These are phyloP conservation scores for Pristionchus fissidentatus DNA, from an alignment of 2,888 invertebrate genomes.

Conservation along the genomic window DNA sequence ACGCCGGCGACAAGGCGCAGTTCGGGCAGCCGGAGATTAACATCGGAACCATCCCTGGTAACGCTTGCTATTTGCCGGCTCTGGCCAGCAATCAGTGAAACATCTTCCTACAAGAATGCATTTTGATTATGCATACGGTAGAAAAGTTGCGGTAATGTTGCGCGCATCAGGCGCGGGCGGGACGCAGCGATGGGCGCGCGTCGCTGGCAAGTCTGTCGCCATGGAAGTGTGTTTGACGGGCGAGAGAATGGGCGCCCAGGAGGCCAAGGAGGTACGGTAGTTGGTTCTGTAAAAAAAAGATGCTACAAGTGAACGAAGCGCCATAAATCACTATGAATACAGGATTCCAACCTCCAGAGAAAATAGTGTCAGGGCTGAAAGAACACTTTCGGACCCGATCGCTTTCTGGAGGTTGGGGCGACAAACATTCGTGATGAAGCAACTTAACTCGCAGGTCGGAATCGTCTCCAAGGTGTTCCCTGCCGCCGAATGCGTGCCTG, in stretches of 20 bases:
- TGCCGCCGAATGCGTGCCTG: slow-evolving; percentile 81
- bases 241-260: slow-evolving; percentile 88
- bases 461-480: slow-evolving; percentile 71
- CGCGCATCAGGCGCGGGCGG: slow-evolving; percentile 83
- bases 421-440: too few species aligned
- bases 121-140: not conserved
- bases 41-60: slow-evolving; percentile 81
- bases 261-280: slow-evolving; percentile 84
- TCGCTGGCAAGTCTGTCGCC: slow-evolving; percentile 94
- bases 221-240: slow-evolving; percentile 98
- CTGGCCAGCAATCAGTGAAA: not conserved
- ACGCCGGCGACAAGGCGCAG: slow-evolving; percentile 95
- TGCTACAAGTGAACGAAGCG: not conserved
- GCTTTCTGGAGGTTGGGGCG: too few species aligned
- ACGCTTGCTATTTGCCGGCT: too few species aligned
- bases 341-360: too few species aligned
- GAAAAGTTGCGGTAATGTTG: not conserved
- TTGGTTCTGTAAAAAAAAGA: too few species aligned
- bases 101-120: not conserved
- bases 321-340: not conserved
- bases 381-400: too few species aligned
- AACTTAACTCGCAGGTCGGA: too few species aligned
- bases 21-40: slow-evolving; percentile 98
- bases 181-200: slow-evolving; percentile 87
- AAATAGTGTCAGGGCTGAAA: too few species aligned